Evolutionary conservation across 2,888 invertebrate genomes (phyloP), one percentile per base, ranked within the genome.

Genomic region (Papilio demoleus): DNA sequence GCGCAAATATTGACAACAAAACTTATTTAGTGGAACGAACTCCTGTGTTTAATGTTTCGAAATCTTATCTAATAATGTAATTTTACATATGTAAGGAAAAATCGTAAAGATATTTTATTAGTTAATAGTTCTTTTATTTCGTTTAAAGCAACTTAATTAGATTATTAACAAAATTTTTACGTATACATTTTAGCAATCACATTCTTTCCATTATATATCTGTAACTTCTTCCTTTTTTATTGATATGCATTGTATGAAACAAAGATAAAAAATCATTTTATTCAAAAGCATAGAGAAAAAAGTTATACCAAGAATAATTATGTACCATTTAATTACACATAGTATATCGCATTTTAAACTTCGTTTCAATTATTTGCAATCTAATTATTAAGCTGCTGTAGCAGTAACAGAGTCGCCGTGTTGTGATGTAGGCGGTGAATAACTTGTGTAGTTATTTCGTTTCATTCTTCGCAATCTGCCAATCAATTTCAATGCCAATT

Each of bases 401-500:
- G 24, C 9, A 14, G 38, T 60, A 36, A 24, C 14, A 38, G 38
- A 45, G 42, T 12, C 79, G 61, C 74, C 79, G 62, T 79, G 79
- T 12, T 86, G 74, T 2, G 86, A 83, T 61, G 85, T 79, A n/a
- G 88, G 74, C 70, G 88, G 87, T 1, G 86, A 82, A 36, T 74
- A 70, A 1, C 70, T 72, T 4, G 82, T 79, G 0, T 81, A 71
- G 3, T 81, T 83, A 66, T 74, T 80, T 71, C 85, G 85, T 62
- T 82, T 79, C 0, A 88, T 88, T 22, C 90, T 82, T 42, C 89
- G 84, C 73, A 87, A 87, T 8, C 90, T 81, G 1, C 89, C 89
- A 50, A 90, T 89, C 19, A 90, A 82, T 68, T 83, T 79, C 17
- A 84, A 84, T 0, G 90, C 88, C 34, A 91, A 73, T 42, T 88